phyloP scores from a whole-genome alignment of 2,113 vertebrate species.

The Ceuthmochares aereus region DNA sequence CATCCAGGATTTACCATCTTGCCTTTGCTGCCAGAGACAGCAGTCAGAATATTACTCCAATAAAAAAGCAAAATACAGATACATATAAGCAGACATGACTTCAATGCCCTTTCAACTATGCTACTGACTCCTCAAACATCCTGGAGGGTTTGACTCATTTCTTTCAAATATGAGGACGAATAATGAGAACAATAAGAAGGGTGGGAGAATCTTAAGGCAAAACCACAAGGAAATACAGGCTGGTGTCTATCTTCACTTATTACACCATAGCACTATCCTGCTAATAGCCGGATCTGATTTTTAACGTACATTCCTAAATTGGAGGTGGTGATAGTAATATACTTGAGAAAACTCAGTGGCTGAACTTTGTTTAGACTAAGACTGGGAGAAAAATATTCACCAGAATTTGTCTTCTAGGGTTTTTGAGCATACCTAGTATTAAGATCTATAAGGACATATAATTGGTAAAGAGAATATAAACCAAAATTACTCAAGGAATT shows the following conservation, averaged over 20 bases:
- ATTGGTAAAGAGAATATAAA: neutral
- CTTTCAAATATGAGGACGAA: neutral
- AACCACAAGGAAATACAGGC: neutral
- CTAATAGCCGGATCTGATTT: neutral
- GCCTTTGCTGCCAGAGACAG: neutral
- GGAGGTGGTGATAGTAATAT: neutral
- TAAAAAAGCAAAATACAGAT: neutral
- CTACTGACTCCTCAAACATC: neutral
- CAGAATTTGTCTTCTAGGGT: neutral
- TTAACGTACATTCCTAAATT: neutral
- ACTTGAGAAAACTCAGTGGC: neutral
- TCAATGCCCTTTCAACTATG: neutral
- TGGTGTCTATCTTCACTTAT: neutral
- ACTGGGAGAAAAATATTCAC: neutral
- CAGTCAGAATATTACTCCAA: neutral
- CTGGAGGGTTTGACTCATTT: neutral
- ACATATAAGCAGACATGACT: neutral
- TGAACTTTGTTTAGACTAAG: neutral
- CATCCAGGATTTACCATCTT: neutral
- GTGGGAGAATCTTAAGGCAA: neutral
- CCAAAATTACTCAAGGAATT: neutral
- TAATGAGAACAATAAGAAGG: neutral
- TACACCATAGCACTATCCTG: neutral
- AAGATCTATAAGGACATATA: neutral
- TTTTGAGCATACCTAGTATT: neutral